Evolutionary conservation across 2,888 invertebrate genomes (phyloP), one percentile per base, ranked within the genome.

Genomic region (Pollenia labialis): DNA sequence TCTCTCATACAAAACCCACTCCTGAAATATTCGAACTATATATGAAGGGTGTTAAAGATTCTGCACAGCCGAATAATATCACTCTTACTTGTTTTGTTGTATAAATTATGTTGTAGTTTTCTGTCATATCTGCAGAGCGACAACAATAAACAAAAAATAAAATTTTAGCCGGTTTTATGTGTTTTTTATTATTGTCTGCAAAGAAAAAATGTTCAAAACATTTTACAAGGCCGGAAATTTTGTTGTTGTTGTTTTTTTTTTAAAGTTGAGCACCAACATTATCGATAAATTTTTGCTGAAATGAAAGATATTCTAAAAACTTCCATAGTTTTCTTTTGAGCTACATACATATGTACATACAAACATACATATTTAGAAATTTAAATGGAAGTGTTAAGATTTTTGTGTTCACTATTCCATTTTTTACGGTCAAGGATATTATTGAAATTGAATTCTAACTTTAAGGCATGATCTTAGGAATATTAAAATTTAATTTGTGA

Each of bases 111-210:
- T 56, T 71, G 14, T 79, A 52, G 50, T 54, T 72, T 32, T 68
- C 23, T 62, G 18, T 46, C 52, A 75, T 75, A 71, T 76, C 71
- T 79, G 48, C 79, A 60, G n/a, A 72, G 11, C n/a, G 40, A 64
- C 44, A 32, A 62, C 32, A 64, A 64, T 7, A 23, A 68, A 16
- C 1, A 52, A 6, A 10, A 56, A 60, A 14, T 42, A 54, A 52
- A 62, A n/a, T 16, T 40, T 75, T 69, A 60, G 52, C 75, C 75
- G 68, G 75, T 50, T 71, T 71, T 32, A 44, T 32, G 44, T 52
- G 3, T 18, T 66, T 11, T 32, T 48, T 44, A 54, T 56, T 23
- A 16, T 56, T 40, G 12, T 32, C 32, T 62, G 42, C 42, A 44
- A 81, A 66, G 7, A 23, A 58, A 42, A 16, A 46, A 44, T 77